Evolutionary conservation across 2,113 vertebrate genomes (phyloP).

Genomic region (Erythrolamprus reginae): DNA sequence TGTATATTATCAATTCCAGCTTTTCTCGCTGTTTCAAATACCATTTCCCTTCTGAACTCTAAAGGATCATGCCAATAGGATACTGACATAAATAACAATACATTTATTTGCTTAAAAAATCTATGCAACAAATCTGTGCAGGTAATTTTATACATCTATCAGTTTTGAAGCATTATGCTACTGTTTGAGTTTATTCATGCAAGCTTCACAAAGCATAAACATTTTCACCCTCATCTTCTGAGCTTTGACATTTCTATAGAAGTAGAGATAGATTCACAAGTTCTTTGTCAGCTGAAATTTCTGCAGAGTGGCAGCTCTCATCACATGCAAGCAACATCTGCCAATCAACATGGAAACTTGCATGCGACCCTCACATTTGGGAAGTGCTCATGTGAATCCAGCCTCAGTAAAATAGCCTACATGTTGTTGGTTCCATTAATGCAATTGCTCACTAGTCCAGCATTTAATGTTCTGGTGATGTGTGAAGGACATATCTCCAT

Average conservation of each 20-base stretch:
- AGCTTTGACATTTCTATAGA: not conserved
- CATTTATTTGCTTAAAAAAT: not conserved
- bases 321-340: not conserved
- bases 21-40: not conserved
- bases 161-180: not conserved
- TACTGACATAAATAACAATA: not conserved
- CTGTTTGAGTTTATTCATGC: not conserved
- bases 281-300: not conserved
- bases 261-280: not conserved
- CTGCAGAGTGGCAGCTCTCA: not conserved
- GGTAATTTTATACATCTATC: not conserved
- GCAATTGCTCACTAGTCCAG: not conserved
- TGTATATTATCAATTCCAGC: not conserved
- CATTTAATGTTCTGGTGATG: not conserved
- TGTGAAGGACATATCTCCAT: not conserved
- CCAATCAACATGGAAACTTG: not conserved
- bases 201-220: not conserved
- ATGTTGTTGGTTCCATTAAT: conserved; percentile 20
- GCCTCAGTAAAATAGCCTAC: conserved; percentile 3
- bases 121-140: not conserved
- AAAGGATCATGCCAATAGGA: not conserved
- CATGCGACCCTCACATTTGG: not conserved
- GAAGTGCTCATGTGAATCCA: conserved; percentile 23
- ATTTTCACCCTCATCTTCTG: not conserved
- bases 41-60: not conserved